Percentiles rank a stretch among this genome's conserved stretches.
These are phyloP conservation scores for Ptychochromis oligacanthus DNA, from an alignment of 2,113 vertebrate species.

Conservation along the genomic window DNA sequence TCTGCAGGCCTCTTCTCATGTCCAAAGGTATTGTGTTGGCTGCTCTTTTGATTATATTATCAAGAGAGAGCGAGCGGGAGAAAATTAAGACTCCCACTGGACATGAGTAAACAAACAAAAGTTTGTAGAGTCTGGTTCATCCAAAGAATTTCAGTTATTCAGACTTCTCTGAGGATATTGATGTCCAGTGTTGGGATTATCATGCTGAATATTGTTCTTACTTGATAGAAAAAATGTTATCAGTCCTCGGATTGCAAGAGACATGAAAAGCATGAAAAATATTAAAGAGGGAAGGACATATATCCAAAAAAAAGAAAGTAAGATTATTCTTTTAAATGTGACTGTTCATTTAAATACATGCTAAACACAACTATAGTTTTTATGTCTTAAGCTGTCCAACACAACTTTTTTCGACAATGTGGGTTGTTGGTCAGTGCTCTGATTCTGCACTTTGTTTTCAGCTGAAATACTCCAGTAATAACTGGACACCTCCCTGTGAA, in stretches of 20 bases:
- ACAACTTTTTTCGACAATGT: background rate
- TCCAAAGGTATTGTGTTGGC: constrained; percentile 67
- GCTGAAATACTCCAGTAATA: background rate
- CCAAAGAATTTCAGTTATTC: constrained; percentile 65
- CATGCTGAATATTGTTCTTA: constrained; percentile 26
- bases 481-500: background rate
- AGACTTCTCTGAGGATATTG: constrained; percentile 61
- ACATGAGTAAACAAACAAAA: constrained; percentile 55
- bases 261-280: background rate
- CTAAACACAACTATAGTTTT: background rate
- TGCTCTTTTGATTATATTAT: constrained; percentile 66
- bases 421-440: background rate
- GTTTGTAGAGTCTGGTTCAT: constrained; percentile 53
- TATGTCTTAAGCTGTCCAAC: background rate
- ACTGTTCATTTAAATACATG: background rate
- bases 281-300: background rate
- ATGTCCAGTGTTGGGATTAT: constrained; percentile 48
- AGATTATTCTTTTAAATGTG: background rate
- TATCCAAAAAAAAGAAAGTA: background rate
- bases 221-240: constrained; percentile 33
- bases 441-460: background rate
- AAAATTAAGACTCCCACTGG: constrained; percentile 60
- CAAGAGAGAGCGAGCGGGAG: constrained; percentile 31
- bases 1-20: constrained; percentile 61
- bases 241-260: background rate